phyloP scores from a whole-genome alignment of 2,888 invertebrate species.

The Parascotia fuliginaria region DNA sequence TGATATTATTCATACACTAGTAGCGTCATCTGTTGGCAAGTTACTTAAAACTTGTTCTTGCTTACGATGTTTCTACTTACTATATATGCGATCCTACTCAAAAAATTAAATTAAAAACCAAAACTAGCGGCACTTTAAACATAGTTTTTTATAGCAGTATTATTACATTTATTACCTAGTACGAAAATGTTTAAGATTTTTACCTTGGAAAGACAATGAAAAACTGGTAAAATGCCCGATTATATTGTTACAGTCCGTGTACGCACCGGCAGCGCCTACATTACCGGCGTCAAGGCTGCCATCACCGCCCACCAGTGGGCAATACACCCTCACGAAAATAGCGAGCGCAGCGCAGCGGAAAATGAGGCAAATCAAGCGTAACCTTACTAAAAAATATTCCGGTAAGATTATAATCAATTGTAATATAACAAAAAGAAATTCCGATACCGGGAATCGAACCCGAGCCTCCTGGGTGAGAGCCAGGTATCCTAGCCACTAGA shows the following conservation, averaged over 20 bases:
- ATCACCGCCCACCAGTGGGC: constrained; percentile 86
- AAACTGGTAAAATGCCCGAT: too few relatives aligned
- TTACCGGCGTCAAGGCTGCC: constrained; percentile 82
- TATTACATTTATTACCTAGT: too few relatives aligned
- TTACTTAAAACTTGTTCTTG: not conserved
- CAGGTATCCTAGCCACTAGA: constrained; percentile 88
- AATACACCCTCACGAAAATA: constrained; percentile 88
- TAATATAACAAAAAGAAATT: constrained; percentile 73
- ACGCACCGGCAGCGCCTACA: constrained; percentile 59
- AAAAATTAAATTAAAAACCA: too few relatives aligned
- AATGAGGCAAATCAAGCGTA: constrained; percentile 88
- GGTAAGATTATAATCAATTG: too few relatives aligned
- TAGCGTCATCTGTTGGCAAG: constrained; percentile 3
- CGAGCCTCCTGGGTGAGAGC: constrained; percentile 87
- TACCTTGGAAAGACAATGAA: too few relatives aligned
- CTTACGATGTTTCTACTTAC: not conserved
- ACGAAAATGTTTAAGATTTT: too few relatives aligned
- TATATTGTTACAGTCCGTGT: constrained; percentile 45
- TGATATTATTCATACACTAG: too few relatives aligned
- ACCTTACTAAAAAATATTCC: constrained; percentile 86
- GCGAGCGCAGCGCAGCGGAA: constrained; percentile 87
- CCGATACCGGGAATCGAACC: constrained; percentile 88
- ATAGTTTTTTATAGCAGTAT: too few relatives aligned
- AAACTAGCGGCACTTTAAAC: too few relatives aligned
- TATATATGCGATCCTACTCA: too few relatives aligned